A percentile compares a stretch with the other conserved stretches of the same genome.
Conservation (phyloP, 2,888 invertebrate genomes). For the Synergus laeviventris region DNA sequence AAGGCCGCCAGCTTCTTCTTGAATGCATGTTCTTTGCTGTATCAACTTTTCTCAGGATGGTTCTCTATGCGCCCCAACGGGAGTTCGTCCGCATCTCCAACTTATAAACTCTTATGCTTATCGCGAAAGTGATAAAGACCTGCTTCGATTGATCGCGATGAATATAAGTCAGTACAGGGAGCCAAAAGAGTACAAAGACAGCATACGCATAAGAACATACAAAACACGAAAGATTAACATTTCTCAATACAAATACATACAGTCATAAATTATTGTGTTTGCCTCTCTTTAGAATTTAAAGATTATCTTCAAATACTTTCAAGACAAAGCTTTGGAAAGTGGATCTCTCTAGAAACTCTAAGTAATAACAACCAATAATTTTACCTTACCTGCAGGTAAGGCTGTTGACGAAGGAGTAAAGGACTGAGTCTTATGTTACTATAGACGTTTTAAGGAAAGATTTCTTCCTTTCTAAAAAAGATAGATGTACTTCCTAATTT, state of each 20-base stretch:
- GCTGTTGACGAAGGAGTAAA: not conserved
- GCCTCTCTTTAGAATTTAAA: not conserved
- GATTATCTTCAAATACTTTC: too few relatives aligned
- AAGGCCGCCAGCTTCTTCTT: slow-evolving; percentile 58
- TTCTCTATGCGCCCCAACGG: slow-evolving; percentile 43
- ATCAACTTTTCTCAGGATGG: slow-evolving; percentile 41
- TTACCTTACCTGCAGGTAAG: not conserved
- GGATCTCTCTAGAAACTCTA: not conserved
- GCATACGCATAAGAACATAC: too few relatives aligned
- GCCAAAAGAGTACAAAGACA: not conserved
- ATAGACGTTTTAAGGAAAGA: too few relatives aligned
- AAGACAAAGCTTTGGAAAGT: too few relatives aligned
- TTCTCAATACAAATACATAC: not conserved
- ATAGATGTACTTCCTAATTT: too few relatives aligned
- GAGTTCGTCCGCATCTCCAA: slow-evolving; percentile 43
- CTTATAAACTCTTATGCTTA: slow-evolving; percentile 11
- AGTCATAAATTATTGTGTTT: not conserved
- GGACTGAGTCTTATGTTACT: too few relatives aligned
- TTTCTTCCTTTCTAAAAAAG: too few relatives aligned
- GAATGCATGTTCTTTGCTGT: slow-evolving; percentile 46
- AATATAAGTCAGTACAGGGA: not conserved
- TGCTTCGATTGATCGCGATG: not conserved
- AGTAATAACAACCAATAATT: not conserved
- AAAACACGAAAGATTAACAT: not conserved
- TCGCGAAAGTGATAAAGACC: slow-evolving; percentile 9